phyloP scores from a whole-genome alignment of 64 coral and sea anemone genomes.

The Pocillopora verrucosa region DNA sequence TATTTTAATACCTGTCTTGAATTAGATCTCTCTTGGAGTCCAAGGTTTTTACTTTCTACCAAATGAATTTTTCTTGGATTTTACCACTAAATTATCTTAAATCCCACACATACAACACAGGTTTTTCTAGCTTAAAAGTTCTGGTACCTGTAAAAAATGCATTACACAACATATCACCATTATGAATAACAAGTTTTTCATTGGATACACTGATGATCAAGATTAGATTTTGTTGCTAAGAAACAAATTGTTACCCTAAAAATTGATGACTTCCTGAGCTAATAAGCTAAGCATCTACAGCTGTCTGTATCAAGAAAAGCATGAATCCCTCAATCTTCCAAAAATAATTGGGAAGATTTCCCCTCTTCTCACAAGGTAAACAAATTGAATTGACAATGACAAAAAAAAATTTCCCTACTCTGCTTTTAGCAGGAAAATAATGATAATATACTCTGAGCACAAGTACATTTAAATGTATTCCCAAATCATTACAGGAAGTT shows the following conservation, averaged over 20 bases:
- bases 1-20: not conserved
- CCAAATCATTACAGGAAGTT: no score
- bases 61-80: constrained; percentile 8
- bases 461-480: no score
- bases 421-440: no score
- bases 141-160: constrained; percentile 33
- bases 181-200: not conserved
- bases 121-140: constrained; percentile 17
- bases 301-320: not conserved
- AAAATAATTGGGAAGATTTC: no score
- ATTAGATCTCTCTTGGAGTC: not conserved
- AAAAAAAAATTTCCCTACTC: not conserved
- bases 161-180: constrained; percentile 26
- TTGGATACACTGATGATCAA: not conserved
- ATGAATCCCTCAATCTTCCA: not conserved
- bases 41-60: not conserved
- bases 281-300: not conserved
- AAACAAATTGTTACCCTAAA: not conserved
- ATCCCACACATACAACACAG: not conserved
- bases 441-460: no score
- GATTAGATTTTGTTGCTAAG: constrained; percentile 15
- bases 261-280: not conserved
- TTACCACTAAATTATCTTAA: not conserved
- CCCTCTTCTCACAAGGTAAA: no score
- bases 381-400: not conserved